phyloP scores from a whole-genome alignment of 2,113 vertebrate species.

The Dascyllus trimaculatus region DNA sequence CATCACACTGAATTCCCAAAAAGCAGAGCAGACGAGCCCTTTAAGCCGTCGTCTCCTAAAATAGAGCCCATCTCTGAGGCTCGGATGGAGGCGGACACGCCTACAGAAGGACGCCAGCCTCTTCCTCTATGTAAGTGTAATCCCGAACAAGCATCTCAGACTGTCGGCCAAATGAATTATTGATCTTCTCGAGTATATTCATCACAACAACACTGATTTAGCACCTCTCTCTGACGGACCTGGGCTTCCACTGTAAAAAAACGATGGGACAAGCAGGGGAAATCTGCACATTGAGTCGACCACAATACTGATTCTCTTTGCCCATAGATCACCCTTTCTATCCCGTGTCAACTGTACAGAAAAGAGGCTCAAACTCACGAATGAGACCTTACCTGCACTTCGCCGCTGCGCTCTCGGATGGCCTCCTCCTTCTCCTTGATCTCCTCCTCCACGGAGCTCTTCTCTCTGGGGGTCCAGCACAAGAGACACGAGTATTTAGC shows the following conservation, averaged over 20 bases:
- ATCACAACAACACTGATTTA: conserved; percentile 16
- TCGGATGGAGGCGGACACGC: conserved; percentile 39
- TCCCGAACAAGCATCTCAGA: conserved; percentile 15
- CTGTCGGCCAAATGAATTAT: conserved; percentile 26
- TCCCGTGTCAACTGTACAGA: background rate
- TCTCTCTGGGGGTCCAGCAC: conserved; percentile 98
- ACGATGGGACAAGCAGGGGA: background rate
- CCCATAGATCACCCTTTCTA: background rate
- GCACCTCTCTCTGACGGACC: background rate
- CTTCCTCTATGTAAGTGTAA: conserved; percentile 15
- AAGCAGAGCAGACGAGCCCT: conserved; percentile 37
- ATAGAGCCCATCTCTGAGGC: conserved; percentile 61
- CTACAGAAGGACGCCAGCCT: conserved; percentile 41
- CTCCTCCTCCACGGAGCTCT: conserved; percentile 95
- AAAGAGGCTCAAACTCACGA: conserved; percentile 1
- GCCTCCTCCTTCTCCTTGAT: conserved; percentile 97
- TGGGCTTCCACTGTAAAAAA: background rate
- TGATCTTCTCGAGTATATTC: conserved; percentile 29
- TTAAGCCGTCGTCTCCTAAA: conserved; percentile 61
- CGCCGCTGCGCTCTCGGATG: conserved; percentile 91
- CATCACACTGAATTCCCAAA: background rate
- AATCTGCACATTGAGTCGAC: background rate
- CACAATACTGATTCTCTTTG: background rate
- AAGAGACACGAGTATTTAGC: conserved; percentile 93
- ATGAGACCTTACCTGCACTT: conserved; percentile 91